Conservation (phyloP, 2,888 invertebrate species). For the Cotesia congregata region DNA sequence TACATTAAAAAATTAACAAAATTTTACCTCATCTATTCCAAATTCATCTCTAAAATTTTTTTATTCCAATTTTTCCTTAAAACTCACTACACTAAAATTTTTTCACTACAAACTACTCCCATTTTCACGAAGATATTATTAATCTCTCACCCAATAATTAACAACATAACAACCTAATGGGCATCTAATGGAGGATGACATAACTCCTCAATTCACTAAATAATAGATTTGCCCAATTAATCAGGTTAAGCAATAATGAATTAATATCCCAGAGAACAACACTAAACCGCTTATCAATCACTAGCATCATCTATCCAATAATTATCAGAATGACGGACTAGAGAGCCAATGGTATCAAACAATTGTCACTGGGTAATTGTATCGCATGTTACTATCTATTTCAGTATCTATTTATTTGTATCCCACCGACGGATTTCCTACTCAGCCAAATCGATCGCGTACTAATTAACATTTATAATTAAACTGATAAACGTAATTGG, state of each 20-base stretch:
- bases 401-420: slow-evolving; percentile 66
- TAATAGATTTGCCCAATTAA: slow-evolving; percentile 1
- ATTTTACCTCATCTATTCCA: no score
- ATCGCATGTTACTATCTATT: slow-evolving; percentile 59
- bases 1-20: no score
- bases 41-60: no score
- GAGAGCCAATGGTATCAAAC: slow-evolving; percentile 4
- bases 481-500: slow-evolving; percentile 51
- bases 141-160: no score
- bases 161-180: no score
- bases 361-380: slow-evolving; percentile 53
- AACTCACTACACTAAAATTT: no score
- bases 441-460: slow-evolving; percentile 69
- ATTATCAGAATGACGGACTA: slow-evolving; percentile 12
- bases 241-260: not conserved
- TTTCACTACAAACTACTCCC: no score
- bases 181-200: no score
- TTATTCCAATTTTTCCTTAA: no score
- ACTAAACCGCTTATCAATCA: slow-evolving; percentile 52
- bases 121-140: no score
- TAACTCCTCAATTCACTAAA: not conserved
- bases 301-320: slow-evolving; percentile 38
- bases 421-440: slow-evolving; percentile 55
- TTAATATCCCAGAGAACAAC: not conserved
- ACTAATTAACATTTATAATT: slow-evolving; percentile 71